Percentiles rank a stretch among this genome's conserved stretches.
Evolutionary conservation across 2,113 vertebrate genomes (phyloP).

Genomic region (Scopus umbretta): DNA sequence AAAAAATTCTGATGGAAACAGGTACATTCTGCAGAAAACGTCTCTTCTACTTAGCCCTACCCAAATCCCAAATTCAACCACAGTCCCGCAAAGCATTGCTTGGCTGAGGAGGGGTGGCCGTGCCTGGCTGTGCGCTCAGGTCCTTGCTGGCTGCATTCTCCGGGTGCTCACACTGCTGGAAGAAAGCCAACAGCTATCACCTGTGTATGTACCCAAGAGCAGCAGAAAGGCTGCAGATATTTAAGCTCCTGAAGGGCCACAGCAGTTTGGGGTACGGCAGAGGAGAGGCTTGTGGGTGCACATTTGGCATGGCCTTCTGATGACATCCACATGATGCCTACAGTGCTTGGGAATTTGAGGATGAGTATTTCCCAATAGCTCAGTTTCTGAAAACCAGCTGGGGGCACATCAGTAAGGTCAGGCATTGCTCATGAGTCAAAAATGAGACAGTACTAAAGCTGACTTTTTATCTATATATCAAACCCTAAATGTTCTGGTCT

Average conservation of each 20-base stretch:
- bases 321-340: not conserved
- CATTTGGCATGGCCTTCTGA: not conserved
- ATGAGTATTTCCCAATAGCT: not conserved
- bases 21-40: not conserved
- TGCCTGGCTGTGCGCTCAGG: not conserved
- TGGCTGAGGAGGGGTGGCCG: fast-evolving
- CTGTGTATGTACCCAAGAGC: not conserved
- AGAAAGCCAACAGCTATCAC: not conserved
- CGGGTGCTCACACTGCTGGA: not conserved
- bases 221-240: not conserved
- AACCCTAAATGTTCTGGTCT: not conserved
- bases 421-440: not conserved
- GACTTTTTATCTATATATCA: not conserved
- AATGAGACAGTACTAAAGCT: not conserved
- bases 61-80: not conserved
- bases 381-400: not conserved
- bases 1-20: not conserved
- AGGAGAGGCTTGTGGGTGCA: not conserved
- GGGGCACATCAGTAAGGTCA: not conserved
- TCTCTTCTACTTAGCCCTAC: not conserved
- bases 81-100: not conserved
- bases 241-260: not conserved
- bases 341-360: not conserved
- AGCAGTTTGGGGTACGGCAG: not conserved
- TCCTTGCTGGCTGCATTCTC: not conserved